phyloP scores from a whole-genome alignment of 2,797 vertebrate genomes.

The Anableps anableps region DNA sequence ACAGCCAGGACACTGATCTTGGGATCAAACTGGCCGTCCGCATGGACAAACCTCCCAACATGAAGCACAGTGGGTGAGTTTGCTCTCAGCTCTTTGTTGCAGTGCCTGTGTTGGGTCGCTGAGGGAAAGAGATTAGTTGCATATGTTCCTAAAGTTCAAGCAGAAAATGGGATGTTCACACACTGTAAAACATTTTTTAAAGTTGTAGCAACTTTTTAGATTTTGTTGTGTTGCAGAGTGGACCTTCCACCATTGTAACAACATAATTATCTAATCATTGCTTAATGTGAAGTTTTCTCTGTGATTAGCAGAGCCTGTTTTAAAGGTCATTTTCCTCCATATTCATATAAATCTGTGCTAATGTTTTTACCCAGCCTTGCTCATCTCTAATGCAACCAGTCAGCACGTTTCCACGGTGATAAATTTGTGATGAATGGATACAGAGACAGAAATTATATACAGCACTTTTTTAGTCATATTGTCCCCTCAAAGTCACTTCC shows the following conservation, averaged over 20 bases:
- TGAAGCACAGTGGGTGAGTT: conserved; percentile 95
- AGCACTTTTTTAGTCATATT: too few relatives aligned
- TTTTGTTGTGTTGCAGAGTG: not conserved
- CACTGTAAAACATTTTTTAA: not conserved
- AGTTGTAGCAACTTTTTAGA: not conserved
- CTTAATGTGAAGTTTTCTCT: not conserved
- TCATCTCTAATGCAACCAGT: too few relatives aligned
- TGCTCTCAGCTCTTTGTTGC: not conserved
- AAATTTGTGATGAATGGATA: too few relatives aligned
- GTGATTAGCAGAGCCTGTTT: not conserved
- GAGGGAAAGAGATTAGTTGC: not conserved
- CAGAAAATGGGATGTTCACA: not conserved
- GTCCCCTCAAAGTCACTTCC: too few relatives aligned
- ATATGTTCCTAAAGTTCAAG: not conserved
- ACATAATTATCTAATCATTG: too few relatives aligned
- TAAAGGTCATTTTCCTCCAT: too few relatives aligned
- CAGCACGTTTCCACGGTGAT: too few relatives aligned
- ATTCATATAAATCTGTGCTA: not conserved
- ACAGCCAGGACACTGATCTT: conserved; percentile 92
- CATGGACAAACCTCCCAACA: conserved; percentile 97
- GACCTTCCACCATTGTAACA: not conserved
- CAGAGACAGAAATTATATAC: too few relatives aligned
- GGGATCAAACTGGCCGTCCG: conserved; percentile 94
- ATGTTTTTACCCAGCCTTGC: not conserved
- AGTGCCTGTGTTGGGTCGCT: not conserved